phyloP scores from a whole-genome alignment of 2,888 invertebrate genomes.

The Drosophila lacicola region DNA sequence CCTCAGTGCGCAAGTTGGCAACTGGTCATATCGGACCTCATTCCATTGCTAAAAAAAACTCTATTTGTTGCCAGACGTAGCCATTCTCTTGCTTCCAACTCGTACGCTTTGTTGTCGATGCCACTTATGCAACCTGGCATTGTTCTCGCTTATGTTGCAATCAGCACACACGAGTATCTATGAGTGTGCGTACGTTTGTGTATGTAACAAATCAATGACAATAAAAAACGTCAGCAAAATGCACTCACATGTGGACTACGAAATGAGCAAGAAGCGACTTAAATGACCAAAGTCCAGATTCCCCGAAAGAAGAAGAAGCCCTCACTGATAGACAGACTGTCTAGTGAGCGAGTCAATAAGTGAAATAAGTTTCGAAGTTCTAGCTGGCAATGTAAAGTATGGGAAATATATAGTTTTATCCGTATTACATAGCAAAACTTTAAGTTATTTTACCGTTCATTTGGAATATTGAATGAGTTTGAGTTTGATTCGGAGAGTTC shows the following conservation, averaged over 20 bases:
- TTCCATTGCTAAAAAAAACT: slow-evolving; percentile 1
- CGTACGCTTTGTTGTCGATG: slow-evolving; percentile 22
- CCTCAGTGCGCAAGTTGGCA: slow-evolving; percentile 14
- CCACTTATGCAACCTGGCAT: slow-evolving; percentile 36
- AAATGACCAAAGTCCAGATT: slow-evolving; percentile 6
- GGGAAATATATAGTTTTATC: no score
- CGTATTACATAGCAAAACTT: no score
- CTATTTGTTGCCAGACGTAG: slow-evolving; percentile 1
- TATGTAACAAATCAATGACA: slow-evolving; percentile 30
- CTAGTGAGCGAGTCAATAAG: background rate
- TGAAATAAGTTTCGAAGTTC: no score
- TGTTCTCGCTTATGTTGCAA: slow-evolving; percentile 28
- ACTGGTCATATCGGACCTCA: slow-evolving; percentile 13
- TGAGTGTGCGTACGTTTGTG: slow-evolving; percentile 8
- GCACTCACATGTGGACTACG: slow-evolving; percentile 20
- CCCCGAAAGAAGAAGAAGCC: background rate
- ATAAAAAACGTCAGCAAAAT: slow-evolving; percentile 38
- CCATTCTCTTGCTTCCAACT: background rate
- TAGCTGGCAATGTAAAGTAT: no score
- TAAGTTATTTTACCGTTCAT: no score
- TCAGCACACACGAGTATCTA: slow-evolving; percentile 1
- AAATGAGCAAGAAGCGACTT: slow-evolving; percentile 23
- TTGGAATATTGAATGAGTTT: no score
- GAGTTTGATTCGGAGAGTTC: no score
- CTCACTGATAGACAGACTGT: background rate